Percentiles rank a stretch among this genome's conserved stretches.
phyloP scores from a whole-genome alignment of 2,888 invertebrate species.

The Carcina quercana region DNA sequence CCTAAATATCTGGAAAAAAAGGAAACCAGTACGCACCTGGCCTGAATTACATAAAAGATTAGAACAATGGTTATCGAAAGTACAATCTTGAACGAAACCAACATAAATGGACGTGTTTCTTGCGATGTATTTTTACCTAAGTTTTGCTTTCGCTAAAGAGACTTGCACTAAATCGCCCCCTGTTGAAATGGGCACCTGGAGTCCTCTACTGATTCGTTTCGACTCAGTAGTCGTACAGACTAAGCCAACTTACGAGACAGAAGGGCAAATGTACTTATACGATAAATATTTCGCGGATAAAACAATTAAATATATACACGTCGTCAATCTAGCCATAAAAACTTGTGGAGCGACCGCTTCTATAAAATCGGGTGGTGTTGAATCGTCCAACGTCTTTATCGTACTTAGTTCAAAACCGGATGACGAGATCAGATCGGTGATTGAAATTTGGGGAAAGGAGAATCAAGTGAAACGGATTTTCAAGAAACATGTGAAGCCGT shows the following conservation, averaged over 20 bases:
- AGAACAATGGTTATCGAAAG: too few species aligned
- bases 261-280: conserved; percentile 56
- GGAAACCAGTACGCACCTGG: too few species aligned
- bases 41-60: too few species aligned
- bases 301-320: conserved; percentile 49
- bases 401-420: conserved; percentile 43
- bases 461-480: conserved; percentile 6
- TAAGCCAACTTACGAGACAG: conserved; percentile 38
- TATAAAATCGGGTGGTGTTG: conserved; percentile 46
- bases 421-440: conserved; percentile 52
- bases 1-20: too few species aligned
- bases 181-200: conserved; percentile 52
- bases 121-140: too few species aligned
- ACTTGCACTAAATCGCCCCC: too few species aligned
- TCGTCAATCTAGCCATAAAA: conserved; percentile 49
- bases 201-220: conserved; percentile 33
- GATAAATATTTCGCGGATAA: conserved; percentile 51
- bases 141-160: too few species aligned
- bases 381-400: conserved; percentile 38
- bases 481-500: too few species aligned
- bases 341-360: conserved; percentile 49
- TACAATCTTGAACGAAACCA: too few species aligned
- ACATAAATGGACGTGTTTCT: too few species aligned
- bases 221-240: conserved; percentile 54
- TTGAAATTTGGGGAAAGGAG: conserved; percentile 55